Conservation (phyloP, 64 coral and sea anemone species). For the Stylophora pistillata region DNA sequence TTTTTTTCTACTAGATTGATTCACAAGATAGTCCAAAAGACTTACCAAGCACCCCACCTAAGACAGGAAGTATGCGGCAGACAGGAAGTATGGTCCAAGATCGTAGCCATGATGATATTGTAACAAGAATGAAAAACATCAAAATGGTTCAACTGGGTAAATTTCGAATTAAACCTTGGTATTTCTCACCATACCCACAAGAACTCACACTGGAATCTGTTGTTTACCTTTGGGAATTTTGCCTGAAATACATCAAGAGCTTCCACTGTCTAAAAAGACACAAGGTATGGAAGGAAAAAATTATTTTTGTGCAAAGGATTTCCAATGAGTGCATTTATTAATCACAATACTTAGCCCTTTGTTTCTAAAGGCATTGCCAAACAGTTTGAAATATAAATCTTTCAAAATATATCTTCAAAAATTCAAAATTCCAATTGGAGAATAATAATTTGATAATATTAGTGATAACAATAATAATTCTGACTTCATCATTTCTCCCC, state of each 20-base stretch:
- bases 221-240: slow-evolving; percentile 97
- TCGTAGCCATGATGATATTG: slow-evolving; percentile 96
- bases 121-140: slow-evolving; percentile 98
- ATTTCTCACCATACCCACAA: slow-evolving; percentile 97
- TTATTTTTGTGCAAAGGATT: too few species aligned
- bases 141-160: slow-evolving; percentile 94
- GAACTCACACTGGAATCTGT: slow-evolving; percentile 85
- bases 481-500: too few species aligned
- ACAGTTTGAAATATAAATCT: too few species aligned
- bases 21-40: slow-evolving; percentile 93
- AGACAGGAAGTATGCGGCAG: slow-evolving; percentile 70
- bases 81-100: slow-evolving; percentile 98
- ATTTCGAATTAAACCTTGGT: slow-evolving; percentile 94
- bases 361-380: too few species aligned
- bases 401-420: too few species aligned
- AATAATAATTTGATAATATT: too few species aligned
- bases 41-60: slow-evolving; percentile 66
- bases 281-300: slow-evolving; percentile 52
- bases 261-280: slow-evolving; percentile 96
- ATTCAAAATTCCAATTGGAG: too few species aligned
- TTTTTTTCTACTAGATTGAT: slow-evolving; percentile 63
- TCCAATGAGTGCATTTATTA: too few species aligned
- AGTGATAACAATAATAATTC: too few species aligned
- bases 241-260: slow-evolving; percentile 96
- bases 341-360: too few species aligned